Conservation (phyloP, 2,113 vertebrate genomes). For the Leptosomus discolor region DNA sequence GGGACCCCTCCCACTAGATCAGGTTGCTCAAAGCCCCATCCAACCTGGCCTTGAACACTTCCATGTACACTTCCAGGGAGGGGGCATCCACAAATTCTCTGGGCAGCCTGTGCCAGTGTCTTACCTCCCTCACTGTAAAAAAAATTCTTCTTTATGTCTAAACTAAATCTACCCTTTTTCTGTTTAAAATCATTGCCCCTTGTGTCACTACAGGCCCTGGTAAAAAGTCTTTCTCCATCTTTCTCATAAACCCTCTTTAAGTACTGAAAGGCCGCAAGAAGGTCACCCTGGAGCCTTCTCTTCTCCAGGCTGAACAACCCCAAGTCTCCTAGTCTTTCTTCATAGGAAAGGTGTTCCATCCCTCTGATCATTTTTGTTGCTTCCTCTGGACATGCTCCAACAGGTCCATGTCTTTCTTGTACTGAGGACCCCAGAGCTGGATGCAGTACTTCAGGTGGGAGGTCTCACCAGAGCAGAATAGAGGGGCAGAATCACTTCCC, state of each 20-base stretch:
- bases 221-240: background rate
- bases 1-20: background rate
- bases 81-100: background rate
- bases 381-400: accelerated
- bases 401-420: background rate
- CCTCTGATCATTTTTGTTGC: background rate
- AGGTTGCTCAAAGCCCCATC: background rate
- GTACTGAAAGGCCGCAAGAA: background rate
- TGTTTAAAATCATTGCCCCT: background rate
- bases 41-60: background rate
- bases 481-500: background rate
- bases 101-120: background rate
- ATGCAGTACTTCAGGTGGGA: accelerated
- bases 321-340: background rate
- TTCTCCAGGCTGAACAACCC: background rate
- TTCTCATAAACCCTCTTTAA: background rate
- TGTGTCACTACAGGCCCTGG: background rate
- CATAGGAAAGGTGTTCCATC: background rate
- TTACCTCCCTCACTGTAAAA: accelerated
- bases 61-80: background rate
- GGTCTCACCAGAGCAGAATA: accelerated
- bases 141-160: background rate
- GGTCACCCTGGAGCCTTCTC: background rate
- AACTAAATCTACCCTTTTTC: background rate
- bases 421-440: accelerated